phyloP scores from a whole-genome alignment of 2,888 invertebrate genomes.

The Portevinia maculata region DNA sequence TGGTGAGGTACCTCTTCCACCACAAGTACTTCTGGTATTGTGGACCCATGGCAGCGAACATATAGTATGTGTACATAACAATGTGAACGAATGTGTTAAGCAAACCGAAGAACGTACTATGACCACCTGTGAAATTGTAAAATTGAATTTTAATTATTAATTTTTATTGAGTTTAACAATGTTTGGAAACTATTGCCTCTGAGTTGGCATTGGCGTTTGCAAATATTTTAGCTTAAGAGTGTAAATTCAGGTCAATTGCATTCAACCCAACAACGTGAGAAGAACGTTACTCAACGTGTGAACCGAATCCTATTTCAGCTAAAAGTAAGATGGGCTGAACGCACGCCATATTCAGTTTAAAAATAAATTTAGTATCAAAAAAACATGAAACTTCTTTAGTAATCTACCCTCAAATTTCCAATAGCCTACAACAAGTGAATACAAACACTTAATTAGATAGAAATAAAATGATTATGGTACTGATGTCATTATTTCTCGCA shows the following conservation, averaged over 20 bases:
- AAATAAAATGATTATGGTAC: constrained; percentile 13
- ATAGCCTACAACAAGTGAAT: background rate
- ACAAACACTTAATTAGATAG: background rate
- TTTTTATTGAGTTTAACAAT: constrained; percentile 12
- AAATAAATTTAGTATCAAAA: no score
- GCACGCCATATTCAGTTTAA: no score
- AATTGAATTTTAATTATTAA: constrained; percentile 24
- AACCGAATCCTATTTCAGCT: no score
- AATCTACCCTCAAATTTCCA: background rate
- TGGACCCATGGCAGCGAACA: constrained; percentile 95
- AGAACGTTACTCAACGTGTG: no score
- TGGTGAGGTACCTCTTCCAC: constrained; percentile 98
- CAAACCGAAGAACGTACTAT: constrained; percentile 97
- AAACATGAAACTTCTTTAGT: background rate
- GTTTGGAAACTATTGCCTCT: background rate
- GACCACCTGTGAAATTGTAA: constrained; percentile 87
- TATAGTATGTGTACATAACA: constrained; percentile 97
- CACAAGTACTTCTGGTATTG: constrained; percentile 93
- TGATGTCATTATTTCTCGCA: constrained; percentile 33
- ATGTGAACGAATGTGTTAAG: constrained; percentile 98
- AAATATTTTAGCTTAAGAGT: constrained; percentile 34
- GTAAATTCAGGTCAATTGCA: constrained; percentile 4
- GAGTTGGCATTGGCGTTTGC: background rate
- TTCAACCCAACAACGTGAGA: background rate
- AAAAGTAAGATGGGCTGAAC: no score